phyloP scores from a whole-genome alignment of 1,140 invertebrate genomes.

The Euura saliciscinereae region DNA sequence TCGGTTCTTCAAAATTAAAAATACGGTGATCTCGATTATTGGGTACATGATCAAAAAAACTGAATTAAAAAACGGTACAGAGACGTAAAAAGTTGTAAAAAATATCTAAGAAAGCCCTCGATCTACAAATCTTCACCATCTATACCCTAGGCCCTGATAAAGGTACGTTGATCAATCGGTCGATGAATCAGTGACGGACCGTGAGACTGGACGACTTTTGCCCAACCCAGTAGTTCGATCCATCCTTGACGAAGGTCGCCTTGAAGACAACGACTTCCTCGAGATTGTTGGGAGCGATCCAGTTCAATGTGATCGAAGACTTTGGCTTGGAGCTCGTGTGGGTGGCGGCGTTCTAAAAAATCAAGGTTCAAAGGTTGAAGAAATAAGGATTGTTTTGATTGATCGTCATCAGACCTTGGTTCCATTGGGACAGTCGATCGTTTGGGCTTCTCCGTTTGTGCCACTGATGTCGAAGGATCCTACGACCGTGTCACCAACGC shows the following conservation, averaged over 20 bases:
- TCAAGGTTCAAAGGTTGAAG: neutral
- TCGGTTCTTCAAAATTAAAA: too few species aligned
- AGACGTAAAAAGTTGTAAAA: too few species aligned
- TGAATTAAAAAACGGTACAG: too few species aligned
- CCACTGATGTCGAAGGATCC: constrained; percentile 54
- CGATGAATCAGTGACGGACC: neutral
- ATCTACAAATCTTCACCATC: too few species aligned
- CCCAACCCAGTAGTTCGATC: constrained; percentile 53
- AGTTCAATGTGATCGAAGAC: constrained; percentile 40
- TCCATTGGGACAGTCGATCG: constrained; percentile 52
- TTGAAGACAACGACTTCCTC: constrained; percentile 51
- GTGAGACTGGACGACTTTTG: constrained; percentile 19
- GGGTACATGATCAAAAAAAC: too few species aligned
- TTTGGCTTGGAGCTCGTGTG: constrained; percentile 46
- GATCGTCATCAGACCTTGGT: constrained; percentile 47
- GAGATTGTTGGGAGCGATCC: constrained; percentile 47
- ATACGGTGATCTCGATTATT: too few species aligned
- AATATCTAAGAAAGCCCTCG: too few species aligned
- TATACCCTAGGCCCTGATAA: too few species aligned
- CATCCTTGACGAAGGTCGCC: constrained; percentile 52
- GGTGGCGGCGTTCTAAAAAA: constrained; percentile 48
- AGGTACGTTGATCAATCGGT: too few species aligned
- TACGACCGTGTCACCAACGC: constrained; percentile 52
- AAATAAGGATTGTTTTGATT: neutral
- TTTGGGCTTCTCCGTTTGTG: constrained; percentile 49